phyloP scores from a whole-genome alignment of 2,888 invertebrate species.

The Erpobdella octoculata region DNA sequence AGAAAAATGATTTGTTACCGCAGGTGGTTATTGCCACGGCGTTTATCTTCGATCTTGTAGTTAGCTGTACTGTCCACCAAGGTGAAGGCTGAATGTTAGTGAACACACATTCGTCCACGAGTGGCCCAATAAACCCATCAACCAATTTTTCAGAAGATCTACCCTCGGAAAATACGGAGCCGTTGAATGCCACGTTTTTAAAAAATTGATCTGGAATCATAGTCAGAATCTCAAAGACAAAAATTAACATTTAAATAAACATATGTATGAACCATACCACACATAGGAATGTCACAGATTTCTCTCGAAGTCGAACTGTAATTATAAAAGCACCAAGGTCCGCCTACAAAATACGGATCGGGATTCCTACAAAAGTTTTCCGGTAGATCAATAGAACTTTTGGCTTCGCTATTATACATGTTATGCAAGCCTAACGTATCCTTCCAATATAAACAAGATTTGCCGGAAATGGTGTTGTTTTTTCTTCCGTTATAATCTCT shows the following conservation, averaged over 20 bases:
- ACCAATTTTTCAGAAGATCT: background rate
- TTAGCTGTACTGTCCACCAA: constrained; percentile 18
- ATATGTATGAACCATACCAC: background rate
- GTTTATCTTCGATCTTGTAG: background rate
- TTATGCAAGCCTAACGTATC: background rate
- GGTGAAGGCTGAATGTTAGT: background rate
- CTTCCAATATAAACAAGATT: background rate
- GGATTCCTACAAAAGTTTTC: constrained; percentile 21
- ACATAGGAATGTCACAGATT: background rate
- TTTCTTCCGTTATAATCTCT: background rate
- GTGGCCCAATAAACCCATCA: constrained; percentile 6
- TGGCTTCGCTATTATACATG: background rate
- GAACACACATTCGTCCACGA: background rate
- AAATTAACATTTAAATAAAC: background rate
- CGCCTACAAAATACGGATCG: constrained; percentile 21
- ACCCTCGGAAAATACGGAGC: constrained; percentile 4
- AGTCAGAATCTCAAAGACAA: background rate
- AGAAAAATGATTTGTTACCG: no score
- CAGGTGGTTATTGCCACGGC: constrained; percentile 16
- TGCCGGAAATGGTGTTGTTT: background rate
- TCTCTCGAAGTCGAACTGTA: background rate
- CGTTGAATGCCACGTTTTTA: constrained; percentile 12
- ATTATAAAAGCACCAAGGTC: constrained; percentile 21
- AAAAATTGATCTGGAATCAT: background rate
- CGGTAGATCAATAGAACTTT: background rate